Conservation (phyloP, 1,140 invertebrate species). For the Drosophila hydei region DNA sequence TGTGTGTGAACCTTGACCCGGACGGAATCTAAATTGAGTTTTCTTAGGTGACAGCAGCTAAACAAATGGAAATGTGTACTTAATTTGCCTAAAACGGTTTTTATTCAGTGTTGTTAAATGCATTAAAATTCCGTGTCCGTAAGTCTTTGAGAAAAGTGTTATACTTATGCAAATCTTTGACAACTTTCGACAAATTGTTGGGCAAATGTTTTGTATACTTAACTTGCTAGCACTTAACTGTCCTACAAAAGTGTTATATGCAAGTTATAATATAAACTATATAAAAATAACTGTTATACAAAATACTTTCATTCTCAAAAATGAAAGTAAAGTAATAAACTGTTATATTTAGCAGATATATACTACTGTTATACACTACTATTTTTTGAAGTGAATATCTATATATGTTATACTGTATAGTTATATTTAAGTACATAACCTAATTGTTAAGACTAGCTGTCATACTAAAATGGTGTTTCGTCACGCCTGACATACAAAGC, state of each 20-base stretch:
- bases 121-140: slow-evolving; percentile 4
- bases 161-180: slow-evolving; percentile 8
- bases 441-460: too few species aligned
- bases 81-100: slow-evolving; percentile 8
- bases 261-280: too few species aligned
- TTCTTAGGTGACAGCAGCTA: slow-evolving; percentile 41
- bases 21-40: slow-evolving; percentile 39
- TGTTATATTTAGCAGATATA: too few species aligned
- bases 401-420: too few species aligned
- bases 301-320: too few species aligned
- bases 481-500: too few species aligned
- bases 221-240: neutral
- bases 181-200: neutral
- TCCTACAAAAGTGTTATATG: neutral
- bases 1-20: slow-evolving; percentile 43
- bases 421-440: too few species aligned
- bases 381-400: too few species aligned
- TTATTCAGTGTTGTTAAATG: slow-evolving; percentile 23
- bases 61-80: slow-evolving; percentile 17
- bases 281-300: slow-evolving; percentile 4
- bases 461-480: too few species aligned
- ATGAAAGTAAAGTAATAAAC: too few species aligned
- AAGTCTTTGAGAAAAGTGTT: neutral
- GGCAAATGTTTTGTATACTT: neutral
- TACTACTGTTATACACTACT: slow-evolving; percentile 9